phyloP scores from a whole-genome alignment of 2,113 vertebrate genomes.

The Petrocephalus zakoni region DNA sequence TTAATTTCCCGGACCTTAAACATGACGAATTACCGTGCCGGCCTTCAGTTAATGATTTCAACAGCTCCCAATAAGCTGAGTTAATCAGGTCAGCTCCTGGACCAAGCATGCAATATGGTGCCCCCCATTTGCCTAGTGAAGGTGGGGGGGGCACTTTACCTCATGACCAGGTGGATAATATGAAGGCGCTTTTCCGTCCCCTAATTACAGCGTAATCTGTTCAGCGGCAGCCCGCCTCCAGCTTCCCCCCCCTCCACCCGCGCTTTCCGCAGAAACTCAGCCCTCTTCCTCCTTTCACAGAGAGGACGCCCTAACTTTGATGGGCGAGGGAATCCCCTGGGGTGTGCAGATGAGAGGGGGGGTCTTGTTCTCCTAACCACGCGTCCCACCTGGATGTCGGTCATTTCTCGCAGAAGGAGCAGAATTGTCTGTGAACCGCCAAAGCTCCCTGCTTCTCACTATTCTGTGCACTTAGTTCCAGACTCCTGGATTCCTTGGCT shows the following conservation, averaged over 20 bases:
- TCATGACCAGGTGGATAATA: conserved; percentile 99
- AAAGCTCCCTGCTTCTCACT: conserved; percentile 1
- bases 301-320: conserved; percentile 87
- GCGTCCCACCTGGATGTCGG: conserved; percentile 19
- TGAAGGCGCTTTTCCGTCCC: conserved; percentile 82
- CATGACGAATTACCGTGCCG: conserved; percentile 97
- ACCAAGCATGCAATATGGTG: conserved; percentile 71
- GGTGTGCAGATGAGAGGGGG: neutral
- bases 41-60: conserved; percentile 98
- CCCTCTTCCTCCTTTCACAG: conserved; percentile 47
- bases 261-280: neutral
- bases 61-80: conserved; percentile 98
- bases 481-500: neutral
- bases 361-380: conserved; percentile 8
- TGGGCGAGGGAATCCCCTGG: conserved; percentile 84
- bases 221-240: conserved; percentile 54
- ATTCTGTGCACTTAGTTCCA: neutral
- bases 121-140: conserved; percentile 85
- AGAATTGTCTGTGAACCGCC: neutral
- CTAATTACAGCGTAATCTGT: conserved; percentile 98
- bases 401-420: neutral
- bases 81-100: conserved; percentile 88
- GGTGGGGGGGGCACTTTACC: conserved; percentile 68
- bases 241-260: conserved; percentile 63
- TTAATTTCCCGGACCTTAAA: conserved; percentile 95